A percentile compares a stretch with the other conserved stretches of the same genome.
phyloP scores from a whole-genome alignment of 2,113 vertebrate genomes.

The Hypanus sabinus region DNA sequence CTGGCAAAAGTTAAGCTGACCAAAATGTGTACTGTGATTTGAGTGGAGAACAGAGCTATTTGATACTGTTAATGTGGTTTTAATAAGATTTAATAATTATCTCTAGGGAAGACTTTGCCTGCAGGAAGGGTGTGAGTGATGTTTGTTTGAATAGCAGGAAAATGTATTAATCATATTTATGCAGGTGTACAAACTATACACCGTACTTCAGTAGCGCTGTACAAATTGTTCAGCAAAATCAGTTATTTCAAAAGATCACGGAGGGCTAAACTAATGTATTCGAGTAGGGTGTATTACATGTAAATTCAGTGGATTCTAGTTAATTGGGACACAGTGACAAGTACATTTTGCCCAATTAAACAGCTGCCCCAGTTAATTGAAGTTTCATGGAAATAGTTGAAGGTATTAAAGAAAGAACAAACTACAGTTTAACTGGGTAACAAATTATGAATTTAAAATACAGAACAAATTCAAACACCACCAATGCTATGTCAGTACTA shows the following conservation, averaged over 20 bases:
- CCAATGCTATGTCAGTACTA: too few relatives aligned
- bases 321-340: too few relatives aligned
- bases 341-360: too few relatives aligned
- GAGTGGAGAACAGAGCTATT: background rate
- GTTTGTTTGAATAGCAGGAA: background rate
- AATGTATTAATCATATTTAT: background rate
- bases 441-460: too few relatives aligned
- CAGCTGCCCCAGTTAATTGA: too few relatives aligned
- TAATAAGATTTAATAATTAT: slow-evolving; percentile 2
- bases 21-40: background rate
- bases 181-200: background rate
- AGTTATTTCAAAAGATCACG: background rate
- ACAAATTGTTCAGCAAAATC: background rate
- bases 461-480: too few relatives aligned
- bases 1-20: background rate
- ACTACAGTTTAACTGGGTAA: too few relatives aligned
- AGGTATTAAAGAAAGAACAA: too few relatives aligned
- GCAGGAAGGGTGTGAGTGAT: slow-evolving; percentile 1
- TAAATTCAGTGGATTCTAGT: background rate
- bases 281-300: background rate
- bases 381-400: too few relatives aligned
- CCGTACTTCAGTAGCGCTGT: background rate
- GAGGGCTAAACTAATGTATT: background rate
- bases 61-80: slow-evolving; percentile 26
- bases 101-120: background rate